Base-by-base conservation (phyloP, 1,140 invertebrate genomes). In the Protaetia brevitarsis region DNA sequence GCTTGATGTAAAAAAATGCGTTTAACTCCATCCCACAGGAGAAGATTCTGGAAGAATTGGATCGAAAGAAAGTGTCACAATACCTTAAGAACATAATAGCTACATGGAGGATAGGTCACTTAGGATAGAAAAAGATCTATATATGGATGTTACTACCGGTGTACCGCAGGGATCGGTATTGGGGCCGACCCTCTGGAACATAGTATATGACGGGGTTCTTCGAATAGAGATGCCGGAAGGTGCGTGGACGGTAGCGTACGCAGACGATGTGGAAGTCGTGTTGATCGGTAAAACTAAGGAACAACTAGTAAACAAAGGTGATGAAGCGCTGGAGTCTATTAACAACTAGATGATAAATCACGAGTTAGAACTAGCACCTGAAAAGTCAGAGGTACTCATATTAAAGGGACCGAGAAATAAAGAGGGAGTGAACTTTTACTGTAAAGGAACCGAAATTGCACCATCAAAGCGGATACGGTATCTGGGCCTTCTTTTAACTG, bases 401-500 rank as follows among this genome's bases (percentile, higher is more conserved):
- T n/a, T n/a, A n/a, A n/a, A n/a, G n/a, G n/a, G n/a, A n/a, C n/a
- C 5, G 31, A 69, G n/a, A 5, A 66, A 63, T 8, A 6, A 5
- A 19, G 11, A 2, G 4, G 23, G 27, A 6, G 16, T 67, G 2
- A 45, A 19, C 11, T 36, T 66, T 19, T n/a, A 58, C 2, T 19
- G 69, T 0, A 31, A 19, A 10, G 64, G 31, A 28, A 21, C 29
- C 13, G n/a, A 0, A 8, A 62, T 71, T n/a, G 2, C 21, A 19
- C 45, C 72, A 16, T 62, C 63, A 13, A 62, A 10, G 2, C 3
- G 30, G 2, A 51, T 72, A 11, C 70, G 66, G 59, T 70, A 76
- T 21, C 66, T 73, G 7, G 70, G 74, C 10, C 16, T 72, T 3
- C 16, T 10, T 8, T 19, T 75, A 7, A 71, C 71, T 57, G 11